Evolutionary conservation across 2,113 vertebrate genomes (phyloP).

Genomic region (Siniperca chuatsi): DNA sequence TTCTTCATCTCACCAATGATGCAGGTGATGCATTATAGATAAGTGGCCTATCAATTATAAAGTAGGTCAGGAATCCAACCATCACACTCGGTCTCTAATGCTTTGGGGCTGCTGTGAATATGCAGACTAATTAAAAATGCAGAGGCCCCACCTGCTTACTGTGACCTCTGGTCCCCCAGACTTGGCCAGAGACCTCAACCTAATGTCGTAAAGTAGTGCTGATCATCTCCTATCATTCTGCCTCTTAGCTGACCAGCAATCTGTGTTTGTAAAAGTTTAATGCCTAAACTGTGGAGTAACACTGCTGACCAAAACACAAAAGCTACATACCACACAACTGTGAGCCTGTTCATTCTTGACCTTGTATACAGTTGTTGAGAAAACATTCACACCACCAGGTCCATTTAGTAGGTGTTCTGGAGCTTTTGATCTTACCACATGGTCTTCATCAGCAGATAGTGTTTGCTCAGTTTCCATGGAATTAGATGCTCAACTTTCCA

Average conservation of each 20-base stretch:
- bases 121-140: conserved; percentile 70
- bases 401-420: not conserved
- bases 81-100: conserved; percentile 65
- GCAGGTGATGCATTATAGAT: conserved; percentile 76
- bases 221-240: conserved; percentile 36
- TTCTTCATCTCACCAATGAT: conserved; percentile 44
- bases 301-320: conserved; percentile 36
- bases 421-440: not conserved
- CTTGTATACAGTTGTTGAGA: not conserved
- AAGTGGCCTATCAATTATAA: conserved; percentile 74
- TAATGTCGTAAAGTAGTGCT: conserved; percentile 23
- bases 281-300: conserved; percentile 4
- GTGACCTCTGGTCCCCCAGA: conserved; percentile 21
- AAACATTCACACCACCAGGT: not conserved
- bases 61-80: conserved; percentile 67
- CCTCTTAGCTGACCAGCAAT: conserved; percentile 49
- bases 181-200: conserved; percentile 19
- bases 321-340: not conserved
- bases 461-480: too few species aligned
- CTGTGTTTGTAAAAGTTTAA: conserved; percentile 37
- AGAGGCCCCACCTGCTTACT: conserved; percentile 55
- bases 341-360: not conserved
- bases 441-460: too few species aligned
- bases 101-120: conserved; percentile 49
- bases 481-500: too few species aligned